Evolutionary conservation across 1,140 invertebrate species (phyloP).

Genomic region (Magallana ariakensis): DNA sequence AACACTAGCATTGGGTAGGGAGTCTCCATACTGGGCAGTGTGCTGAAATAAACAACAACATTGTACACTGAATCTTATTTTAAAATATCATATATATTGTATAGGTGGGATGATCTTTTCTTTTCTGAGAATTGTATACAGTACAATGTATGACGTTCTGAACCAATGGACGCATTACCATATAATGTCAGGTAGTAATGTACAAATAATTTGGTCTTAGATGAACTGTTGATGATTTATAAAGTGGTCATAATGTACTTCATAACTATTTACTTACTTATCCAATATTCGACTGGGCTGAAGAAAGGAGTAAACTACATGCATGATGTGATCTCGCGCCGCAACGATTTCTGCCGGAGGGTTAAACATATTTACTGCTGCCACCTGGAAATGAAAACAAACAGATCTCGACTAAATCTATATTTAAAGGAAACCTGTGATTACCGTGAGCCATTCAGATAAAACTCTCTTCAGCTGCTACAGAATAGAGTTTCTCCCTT

Average conservation of each 20-base stretch:
- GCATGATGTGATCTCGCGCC: slow-evolving; percentile 79
- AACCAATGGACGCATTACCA: not conserved
- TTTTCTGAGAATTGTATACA: too few relatives aligned
- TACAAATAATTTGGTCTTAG: not conserved
- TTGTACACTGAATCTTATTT: not conserved
- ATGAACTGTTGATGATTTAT: too few relatives aligned
- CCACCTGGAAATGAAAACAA: slow-evolving; percentile 68
- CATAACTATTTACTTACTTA: slow-evolving; percentile 68
- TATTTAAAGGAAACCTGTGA: too few relatives aligned
- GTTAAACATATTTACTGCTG: slow-evolving; percentile 77
- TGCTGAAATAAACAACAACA: slow-evolving; percentile 72
- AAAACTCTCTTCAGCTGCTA: too few relatives aligned
- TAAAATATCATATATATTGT: too few relatives aligned
- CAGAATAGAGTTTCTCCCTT: too few relatives aligned
- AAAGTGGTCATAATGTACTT: too few relatives aligned
- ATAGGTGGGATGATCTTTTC: too few relatives aligned
- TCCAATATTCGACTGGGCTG: slow-evolving; percentile 76
- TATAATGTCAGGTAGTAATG: not conserved
- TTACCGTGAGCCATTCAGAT: too few relatives aligned
- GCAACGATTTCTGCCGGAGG: slow-evolving; percentile 78
- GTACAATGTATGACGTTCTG: too few relatives aligned
- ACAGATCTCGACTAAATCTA: too few relatives aligned
- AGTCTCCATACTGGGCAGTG: slow-evolving; percentile 77
- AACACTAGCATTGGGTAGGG: slow-evolving; percentile 80
- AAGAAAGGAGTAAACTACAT: slow-evolving; percentile 78